phyloP scores from a whole-genome alignment of 35 echinoderm and acorn worm species.

The Apostichopus japonicus region DNA sequence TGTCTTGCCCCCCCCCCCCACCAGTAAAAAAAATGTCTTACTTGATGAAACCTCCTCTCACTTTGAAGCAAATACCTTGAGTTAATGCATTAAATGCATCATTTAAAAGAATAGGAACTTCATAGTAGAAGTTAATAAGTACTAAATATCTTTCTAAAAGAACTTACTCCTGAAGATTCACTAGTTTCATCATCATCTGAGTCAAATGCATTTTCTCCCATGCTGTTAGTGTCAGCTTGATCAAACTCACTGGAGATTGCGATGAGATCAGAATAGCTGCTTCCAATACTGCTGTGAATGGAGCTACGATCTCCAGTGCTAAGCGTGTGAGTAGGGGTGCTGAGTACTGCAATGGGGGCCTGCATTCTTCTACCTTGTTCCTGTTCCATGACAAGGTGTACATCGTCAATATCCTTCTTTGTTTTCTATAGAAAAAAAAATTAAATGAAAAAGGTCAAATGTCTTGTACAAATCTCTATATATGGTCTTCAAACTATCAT shows the following conservation, averaged over 20 bases:
- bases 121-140: too few relatives aligned
- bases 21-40: too few relatives aligned
- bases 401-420: constrained; percentile 75
- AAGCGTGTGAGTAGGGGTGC: constrained; percentile 71
- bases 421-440: constrained; percentile 55
- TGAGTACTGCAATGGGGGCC: constrained; percentile 62
- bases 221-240: constrained; percentile 77
- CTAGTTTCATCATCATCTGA: constrained; percentile 98
- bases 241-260: constrained; percentile 64
- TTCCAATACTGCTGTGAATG: constrained; percentile 90
- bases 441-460: too few relatives aligned
- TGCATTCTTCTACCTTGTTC: constrained; percentile 24
- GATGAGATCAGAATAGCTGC: constrained; percentile 84
- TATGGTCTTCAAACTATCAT: too few relatives aligned
- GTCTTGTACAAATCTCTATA: too few relatives aligned
- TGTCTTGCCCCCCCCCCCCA: too few relatives aligned
- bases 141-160: neutral
- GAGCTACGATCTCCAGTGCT: constrained; percentile 91
- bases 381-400: constrained; percentile 67
- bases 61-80: too few relatives aligned
- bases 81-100: too few relatives aligned
- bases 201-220: constrained; percentile 90
- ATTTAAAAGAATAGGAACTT: too few relatives aligned
- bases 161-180: constrained; percentile 91
- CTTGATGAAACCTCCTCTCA: too few relatives aligned